These are phyloP conservation scores for Ceratitis capitata DNA, from an alignment of 1,140 invertebrate genomes.

Conservation along the genomic window DNA sequence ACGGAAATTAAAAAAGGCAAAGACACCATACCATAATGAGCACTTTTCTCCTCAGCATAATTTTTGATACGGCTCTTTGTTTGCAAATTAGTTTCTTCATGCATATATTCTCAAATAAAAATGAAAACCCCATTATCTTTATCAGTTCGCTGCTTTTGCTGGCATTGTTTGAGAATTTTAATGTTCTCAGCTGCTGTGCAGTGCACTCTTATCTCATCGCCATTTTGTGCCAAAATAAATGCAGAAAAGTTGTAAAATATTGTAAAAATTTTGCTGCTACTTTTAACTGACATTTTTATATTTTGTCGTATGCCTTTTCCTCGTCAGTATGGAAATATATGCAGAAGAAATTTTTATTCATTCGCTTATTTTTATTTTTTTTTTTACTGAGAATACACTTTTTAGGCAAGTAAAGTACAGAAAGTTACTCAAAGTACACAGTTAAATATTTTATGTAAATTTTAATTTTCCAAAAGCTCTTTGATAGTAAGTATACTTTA, in stretches of 20 bases:
- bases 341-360: not conserved
- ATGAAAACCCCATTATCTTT: conserved; percentile 20
- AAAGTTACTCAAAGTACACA: not conserved
- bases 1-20: not conserved
- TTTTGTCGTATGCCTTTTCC: not conserved
- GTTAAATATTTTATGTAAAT: not conserved
- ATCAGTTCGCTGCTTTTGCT: not conserved
- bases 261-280: not conserved
- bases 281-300: not conserved
- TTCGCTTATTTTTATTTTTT: not conserved
- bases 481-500: not conserved
- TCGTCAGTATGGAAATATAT: not conserved
- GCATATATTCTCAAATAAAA: not conserved
- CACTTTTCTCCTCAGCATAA: not conserved
- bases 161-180: conserved; percentile 33
- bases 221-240: not conserved
- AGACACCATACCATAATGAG: not conserved
- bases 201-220: not conserved
- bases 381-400: not conserved
- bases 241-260: not conserved
- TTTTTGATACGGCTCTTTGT: not conserved
- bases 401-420: not conserved
- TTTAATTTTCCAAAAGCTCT: not conserved
- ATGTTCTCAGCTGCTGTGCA: not conserved
- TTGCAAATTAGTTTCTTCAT: not conserved